Percentiles rank a stretch among this genome's conserved stretches.
Conservation (phyloP, 1,140 invertebrate species). For the Diachasmimorpha longicaudata region DNA sequence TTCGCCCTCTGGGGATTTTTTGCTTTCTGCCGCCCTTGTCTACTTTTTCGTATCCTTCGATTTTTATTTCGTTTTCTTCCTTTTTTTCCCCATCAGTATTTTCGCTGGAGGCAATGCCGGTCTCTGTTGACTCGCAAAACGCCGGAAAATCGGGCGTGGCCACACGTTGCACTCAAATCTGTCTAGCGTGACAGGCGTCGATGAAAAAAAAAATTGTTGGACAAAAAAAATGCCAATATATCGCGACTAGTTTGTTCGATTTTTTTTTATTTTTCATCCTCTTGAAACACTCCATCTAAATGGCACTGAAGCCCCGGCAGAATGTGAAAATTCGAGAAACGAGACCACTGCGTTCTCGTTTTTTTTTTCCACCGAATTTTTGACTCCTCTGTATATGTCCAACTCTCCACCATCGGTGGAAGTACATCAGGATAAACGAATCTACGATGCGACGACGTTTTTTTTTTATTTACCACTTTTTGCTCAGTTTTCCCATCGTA, state of each 20-base stretch:
- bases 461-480: background rate
- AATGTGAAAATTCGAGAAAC: background rate
- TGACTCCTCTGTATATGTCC: background rate
- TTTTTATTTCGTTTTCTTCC: background rate
- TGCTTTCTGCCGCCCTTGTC: background rate
- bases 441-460: constrained; percentile 1
- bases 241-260: background rate
- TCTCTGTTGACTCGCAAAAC: constrained; percentile 33
- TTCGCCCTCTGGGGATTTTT: background rate
- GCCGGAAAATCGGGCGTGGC: constrained; percentile 30
- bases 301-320: background rate
- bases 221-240: background rate
- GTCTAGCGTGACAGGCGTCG: constrained; percentile 9
- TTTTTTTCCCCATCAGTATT: constrained; percentile 9
- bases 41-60: background rate
- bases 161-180: constrained; percentile 14
- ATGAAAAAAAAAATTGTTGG: constrained; percentile 4
- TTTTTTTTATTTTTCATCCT: background rate
- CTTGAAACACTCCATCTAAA: constrained; percentile 19
- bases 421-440: constrained; percentile 19
- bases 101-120: constrained; percentile 21
- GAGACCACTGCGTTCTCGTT: background rate
- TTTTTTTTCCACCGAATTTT: background rate
- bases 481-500: background rate
- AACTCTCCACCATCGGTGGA: background rate